Evolutionary conservation across 2,113 vertebrate genomes (phyloP).

Genomic region (Salminus brasiliensis): DNA sequence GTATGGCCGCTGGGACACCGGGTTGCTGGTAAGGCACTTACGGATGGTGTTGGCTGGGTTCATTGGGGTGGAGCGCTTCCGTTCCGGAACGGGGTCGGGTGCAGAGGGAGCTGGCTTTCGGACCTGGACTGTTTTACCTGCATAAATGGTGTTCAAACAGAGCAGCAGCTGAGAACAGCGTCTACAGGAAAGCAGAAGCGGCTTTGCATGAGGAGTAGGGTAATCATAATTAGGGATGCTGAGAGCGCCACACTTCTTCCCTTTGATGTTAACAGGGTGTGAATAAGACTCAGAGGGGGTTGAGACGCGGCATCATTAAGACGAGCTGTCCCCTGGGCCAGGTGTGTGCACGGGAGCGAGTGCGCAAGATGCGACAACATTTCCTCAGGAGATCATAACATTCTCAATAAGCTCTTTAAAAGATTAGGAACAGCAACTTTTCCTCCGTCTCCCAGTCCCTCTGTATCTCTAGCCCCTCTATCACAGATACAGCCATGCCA

Average conservation of each 20-base stretch:
- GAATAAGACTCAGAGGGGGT: neutral
- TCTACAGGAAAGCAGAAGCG: neutral
- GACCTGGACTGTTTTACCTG: conserved; percentile 84
- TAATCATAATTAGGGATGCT: neutral
- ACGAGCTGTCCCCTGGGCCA: neutral
- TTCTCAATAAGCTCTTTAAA: conserved; percentile 63
- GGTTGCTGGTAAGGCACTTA: conserved; percentile 76
- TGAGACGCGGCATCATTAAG: neutral
- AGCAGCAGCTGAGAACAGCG: conserved; percentile 4
- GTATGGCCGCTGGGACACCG: conserved; percentile 82
- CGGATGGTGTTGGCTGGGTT: conserved; percentile 85
- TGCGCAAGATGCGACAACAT: neutral
- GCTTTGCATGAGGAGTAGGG: neutral
- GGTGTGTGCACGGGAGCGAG: neutral
- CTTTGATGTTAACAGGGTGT: neutral
- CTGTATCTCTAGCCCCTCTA: neutral
- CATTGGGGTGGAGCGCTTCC: conserved; percentile 86
- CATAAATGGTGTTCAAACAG: conserved; percentile 2
- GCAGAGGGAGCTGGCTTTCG: conserved; percentile 80
- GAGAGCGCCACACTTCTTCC: neutral
- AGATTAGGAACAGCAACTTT: conserved; percentile 57
- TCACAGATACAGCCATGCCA: neutral
- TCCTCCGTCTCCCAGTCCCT: no score
- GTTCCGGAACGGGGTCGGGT: conserved; percentile 80
- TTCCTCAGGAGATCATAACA: conserved; percentile 52